Percentiles rank a stretch among this genome's conserved stretches.
phyloP scores from a whole-genome alignment of 2,888 invertebrate species.

The Clistopyga incitator region DNA sequence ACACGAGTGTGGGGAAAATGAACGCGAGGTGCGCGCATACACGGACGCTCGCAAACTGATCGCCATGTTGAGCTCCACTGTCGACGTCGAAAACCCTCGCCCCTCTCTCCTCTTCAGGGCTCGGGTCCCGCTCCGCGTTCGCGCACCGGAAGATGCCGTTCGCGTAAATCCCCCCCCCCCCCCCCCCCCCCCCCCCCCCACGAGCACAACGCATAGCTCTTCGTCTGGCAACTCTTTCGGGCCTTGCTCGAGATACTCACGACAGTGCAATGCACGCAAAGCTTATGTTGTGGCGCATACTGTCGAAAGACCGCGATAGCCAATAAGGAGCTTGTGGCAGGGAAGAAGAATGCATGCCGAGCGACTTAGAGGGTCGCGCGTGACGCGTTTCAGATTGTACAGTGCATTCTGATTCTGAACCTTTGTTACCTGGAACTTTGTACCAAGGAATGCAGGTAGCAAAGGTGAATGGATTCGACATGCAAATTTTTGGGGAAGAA shows the following conservation, averaged over 20 bases:
- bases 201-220: background rate
- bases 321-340: background rate
- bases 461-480: no score
- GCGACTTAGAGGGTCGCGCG: background rate
- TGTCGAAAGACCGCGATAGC: background rate
- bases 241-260: constrained; percentile 5
- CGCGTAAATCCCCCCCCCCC: constrained; percentile 9
- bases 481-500: no score
- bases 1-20: constrained; percentile 63
- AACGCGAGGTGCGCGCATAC: constrained; percentile 74
- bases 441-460: no score
- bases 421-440: background rate
- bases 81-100: constrained; percentile 72
- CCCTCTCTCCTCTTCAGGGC: constrained; percentile 33
- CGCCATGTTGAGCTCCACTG: constrained; percentile 77
- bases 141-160: constrained; percentile 17
- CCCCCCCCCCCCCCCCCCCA: background rate
- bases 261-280: constrained; percentile 13
- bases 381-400: background rate
- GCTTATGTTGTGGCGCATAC: background rate
- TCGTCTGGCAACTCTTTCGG: background rate
- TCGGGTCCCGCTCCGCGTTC: background rate
- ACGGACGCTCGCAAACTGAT: constrained; percentile 78
- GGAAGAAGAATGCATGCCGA: background rate
- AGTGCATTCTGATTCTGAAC: background rate